Conservation (phyloP, 2,113 vertebrate genomes). For the Ophiodon elongatus region DNA sequence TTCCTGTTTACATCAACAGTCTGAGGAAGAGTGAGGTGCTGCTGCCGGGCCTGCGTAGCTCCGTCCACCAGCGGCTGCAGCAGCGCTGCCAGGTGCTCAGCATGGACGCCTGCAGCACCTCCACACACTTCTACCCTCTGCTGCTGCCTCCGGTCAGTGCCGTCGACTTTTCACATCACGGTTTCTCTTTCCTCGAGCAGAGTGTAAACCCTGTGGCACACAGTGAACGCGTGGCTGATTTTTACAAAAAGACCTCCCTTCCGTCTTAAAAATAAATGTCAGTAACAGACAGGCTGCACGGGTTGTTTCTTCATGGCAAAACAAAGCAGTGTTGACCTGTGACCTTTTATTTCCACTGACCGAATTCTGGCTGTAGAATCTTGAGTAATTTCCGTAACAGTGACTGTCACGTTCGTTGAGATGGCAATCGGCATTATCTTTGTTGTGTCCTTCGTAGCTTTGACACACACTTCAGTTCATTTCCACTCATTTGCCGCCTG, state of each 20-base stretch:
- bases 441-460: neutral
- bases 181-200: no score
- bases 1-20: constrained; percentile 86
- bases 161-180: no score
- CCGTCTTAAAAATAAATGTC: neutral
- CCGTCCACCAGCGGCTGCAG: constrained; percentile 81
- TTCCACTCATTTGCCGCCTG: constrained; percentile 5
- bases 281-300: neutral
- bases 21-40: constrained; percentile 86
- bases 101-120: constrained; percentile 78
- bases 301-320: neutral
- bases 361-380: neutral
- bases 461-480: neutral
- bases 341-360: neutral
- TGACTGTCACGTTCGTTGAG: neutral
- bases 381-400: no score
- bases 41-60: constrained; percentile 82
- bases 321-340: neutral
- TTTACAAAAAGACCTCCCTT: neutral
- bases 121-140: constrained; percentile 83
- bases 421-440: neutral
- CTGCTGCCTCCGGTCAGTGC: constrained; percentile 81
- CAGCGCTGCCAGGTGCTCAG: constrained; percentile 79
- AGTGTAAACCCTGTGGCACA: neutral
- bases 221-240: neutral